Conservation (phyloP, 2,888 invertebrate genomes). For the Drosophila affinis region DNA sequence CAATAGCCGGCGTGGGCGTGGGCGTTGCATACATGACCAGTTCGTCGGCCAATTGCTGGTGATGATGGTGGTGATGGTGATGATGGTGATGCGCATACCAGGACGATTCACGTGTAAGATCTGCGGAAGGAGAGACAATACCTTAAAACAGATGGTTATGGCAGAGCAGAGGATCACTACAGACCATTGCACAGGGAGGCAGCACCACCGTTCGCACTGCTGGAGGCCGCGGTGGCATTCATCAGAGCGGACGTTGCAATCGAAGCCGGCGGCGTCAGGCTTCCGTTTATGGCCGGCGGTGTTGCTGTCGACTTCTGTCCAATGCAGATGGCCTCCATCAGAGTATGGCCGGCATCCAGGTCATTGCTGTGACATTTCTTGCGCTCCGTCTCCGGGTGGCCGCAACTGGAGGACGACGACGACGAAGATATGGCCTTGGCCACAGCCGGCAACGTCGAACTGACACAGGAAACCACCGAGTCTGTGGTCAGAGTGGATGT, state of each 20-base stretch:
- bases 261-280: conserved; percentile 55
- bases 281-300: conserved; percentile 56
- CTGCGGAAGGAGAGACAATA: conserved; percentile 37
- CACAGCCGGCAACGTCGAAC: conserved; percentile 67
- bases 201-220: conserved; percentile 43
- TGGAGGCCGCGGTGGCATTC: conserved; percentile 50
- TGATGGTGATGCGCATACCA: conserved; percentile 76
- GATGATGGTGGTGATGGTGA: conserved; percentile 75
- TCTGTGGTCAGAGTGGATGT: conserved; percentile 76
- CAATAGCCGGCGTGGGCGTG: conserved; percentile 74
- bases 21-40: conserved; percentile 80
- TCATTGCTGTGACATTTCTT: conserved; percentile 74
- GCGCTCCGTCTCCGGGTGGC: conserved; percentile 64
- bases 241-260: conserved; percentile 58
- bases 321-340: conserved; percentile 69
- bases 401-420: conserved; percentile 64
- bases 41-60: conserved; percentile 81
- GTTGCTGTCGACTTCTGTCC: conserved; percentile 65
- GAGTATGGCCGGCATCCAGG: conserved; percentile 64
- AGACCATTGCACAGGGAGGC: conserved; percentile 69
- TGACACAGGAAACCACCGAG: conserved; percentile 78
- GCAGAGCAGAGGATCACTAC: neutral
- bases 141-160: neutral
- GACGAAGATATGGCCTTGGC: conserved; percentile 68
- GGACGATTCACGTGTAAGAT: conserved; percentile 74